Evolutionary conservation across 2,797 vertebrate species (phyloP).

Genomic region (Notolepis coatsorum): DNA sequence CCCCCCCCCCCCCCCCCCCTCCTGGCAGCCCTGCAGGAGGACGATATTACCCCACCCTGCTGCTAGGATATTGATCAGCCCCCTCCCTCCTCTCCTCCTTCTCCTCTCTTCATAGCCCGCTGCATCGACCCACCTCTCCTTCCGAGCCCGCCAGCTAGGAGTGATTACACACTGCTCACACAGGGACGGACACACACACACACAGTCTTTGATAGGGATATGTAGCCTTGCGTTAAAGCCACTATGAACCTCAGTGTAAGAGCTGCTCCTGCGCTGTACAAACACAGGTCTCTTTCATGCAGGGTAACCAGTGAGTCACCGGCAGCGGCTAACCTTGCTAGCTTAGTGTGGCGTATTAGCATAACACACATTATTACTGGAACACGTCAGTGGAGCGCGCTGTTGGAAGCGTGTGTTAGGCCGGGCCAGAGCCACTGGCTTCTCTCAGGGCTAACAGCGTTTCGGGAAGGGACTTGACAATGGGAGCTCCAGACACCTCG

Average conservation of each 20-base stretch:
- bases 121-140: slow-evolving; percentile 75
- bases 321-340: slow-evolving; percentile 27
- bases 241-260: slow-evolving; percentile 59
- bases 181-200: slow-evolving; percentile 49
- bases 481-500: slow-evolving; percentile 69
- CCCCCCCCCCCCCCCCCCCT: slow-evolving; percentile 54
- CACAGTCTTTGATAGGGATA: slow-evolving; percentile 40
- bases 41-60: slow-evolving; percentile 81
- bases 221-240: slow-evolving; percentile 66
- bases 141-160: slow-evolving; percentile 72
- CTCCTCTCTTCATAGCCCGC: slow-evolving; percentile 71
- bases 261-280: slow-evolving; percentile 55
- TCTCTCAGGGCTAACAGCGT: slow-evolving; percentile 62
- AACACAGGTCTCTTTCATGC: slow-evolving; percentile 64
- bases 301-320: slow-evolving; percentile 36
- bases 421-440: slow-evolving; percentile 45
- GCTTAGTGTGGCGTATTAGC: slow-evolving; percentile 56
- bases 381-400: slow-evolving; percentile 57
- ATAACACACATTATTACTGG: slow-evolving; percentile 61
- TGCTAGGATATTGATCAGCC: slow-evolving; percentile 82
- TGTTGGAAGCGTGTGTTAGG: slow-evolving; percentile 46
- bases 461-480: slow-evolving; percentile 65
- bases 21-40: slow-evolving; percentile 63
- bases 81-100: slow-evolving; percentile 47
- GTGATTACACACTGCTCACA: slow-evolving; percentile 77